phyloP scores from a whole-genome alignment of 30 jellyfish, hydroid and myxozoan genomes.

The Phacellophora camtschatica region DNA sequence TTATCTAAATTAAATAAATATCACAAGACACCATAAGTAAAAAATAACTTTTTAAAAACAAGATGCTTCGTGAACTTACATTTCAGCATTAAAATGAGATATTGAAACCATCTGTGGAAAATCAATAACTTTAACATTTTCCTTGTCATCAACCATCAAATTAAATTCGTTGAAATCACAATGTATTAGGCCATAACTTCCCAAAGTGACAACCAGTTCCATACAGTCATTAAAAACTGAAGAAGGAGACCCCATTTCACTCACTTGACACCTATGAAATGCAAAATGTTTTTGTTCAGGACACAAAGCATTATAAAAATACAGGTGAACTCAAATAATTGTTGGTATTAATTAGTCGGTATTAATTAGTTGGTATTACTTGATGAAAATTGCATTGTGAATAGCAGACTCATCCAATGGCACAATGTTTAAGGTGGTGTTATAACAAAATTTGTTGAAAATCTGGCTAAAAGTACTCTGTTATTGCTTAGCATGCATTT shows the following conservation, averaged over 20 bases:
- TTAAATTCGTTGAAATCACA: constrained; percentile 97
- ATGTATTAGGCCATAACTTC: constrained; percentile 88
- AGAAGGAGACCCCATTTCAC: constrained; percentile 75
- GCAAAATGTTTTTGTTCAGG: not conserved
- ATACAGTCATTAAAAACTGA: constrained; percentile 79
- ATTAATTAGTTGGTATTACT: too few species aligned
- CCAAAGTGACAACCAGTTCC: constrained; percentile 77
- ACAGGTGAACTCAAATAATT: not conserved
- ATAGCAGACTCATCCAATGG: too few species aligned
- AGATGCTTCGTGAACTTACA: constrained; percentile 78
- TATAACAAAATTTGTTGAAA: too few species aligned
- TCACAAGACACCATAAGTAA: too few species aligned
- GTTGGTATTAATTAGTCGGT: too few species aligned
- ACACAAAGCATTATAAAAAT: not conserved
- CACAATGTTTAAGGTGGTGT: too few species aligned
- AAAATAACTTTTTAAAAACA: too few species aligned
- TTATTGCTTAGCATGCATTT: too few species aligned
- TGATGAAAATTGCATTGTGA: too few species aligned
- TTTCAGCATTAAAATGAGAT: constrained; percentile 88
- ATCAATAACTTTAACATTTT: constrained; percentile 80
- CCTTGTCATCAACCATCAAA: constrained; percentile 73
- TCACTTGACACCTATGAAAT: constrained; percentile 90
- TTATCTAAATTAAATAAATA: too few species aligned
- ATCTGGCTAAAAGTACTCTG: too few species aligned
- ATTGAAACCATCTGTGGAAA: constrained; percentile 99